Evolutionary conservation across 2,888 invertebrate genomes (phyloP).

Genomic region (Brachyptera putata): DNA sequence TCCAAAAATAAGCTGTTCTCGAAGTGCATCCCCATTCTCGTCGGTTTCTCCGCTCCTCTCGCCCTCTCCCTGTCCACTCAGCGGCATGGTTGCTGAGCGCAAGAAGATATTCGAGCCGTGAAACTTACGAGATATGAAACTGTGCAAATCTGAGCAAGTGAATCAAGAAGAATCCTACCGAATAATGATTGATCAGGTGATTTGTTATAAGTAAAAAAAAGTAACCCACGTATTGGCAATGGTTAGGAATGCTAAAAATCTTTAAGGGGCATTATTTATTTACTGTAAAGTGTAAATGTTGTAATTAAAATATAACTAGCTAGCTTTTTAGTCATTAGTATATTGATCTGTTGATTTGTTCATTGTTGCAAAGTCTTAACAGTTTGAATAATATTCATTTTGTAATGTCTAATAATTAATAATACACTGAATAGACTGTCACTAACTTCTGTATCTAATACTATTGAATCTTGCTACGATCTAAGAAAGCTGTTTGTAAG

Average conservation of each 20-base stretch:
- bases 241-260: background rate
- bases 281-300: background rate
- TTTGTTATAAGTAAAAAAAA: too few relatives aligned
- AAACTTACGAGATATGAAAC: slow-evolving; percentile 44
- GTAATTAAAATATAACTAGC: background rate
- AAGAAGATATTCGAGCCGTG: slow-evolving; percentile 61
- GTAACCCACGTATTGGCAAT: background rate
- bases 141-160: slow-evolving; percentile 3
- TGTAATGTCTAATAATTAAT: background rate
- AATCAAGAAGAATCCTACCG: slow-evolving; percentile 15
- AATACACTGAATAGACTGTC: background rate
- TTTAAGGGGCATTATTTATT: slow-evolving; percentile 4
- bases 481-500: too few relatives aligned
- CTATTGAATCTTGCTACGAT: too few relatives aligned
- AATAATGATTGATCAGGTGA: background rate
- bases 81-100: slow-evolving; percentile 70
- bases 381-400: background rate
- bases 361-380: too few relatives aligned
- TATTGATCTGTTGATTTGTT: background rate
- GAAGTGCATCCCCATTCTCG: slow-evolving; percentile 36
- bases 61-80: slow-evolving; percentile 43
- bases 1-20: slow-evolving; percentile 46
- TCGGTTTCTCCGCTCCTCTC: slow-evolving; percentile 36
- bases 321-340: background rate
- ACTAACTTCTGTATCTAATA: too few relatives aligned